A percentile compares a stretch with the other conserved stretches of the same genome.
These are phyloP conservation scores for Melanostigma gelatinosum DNA, from an alignment of 2,113 vertebrate genomes.

Conservation along the genomic window DNA sequence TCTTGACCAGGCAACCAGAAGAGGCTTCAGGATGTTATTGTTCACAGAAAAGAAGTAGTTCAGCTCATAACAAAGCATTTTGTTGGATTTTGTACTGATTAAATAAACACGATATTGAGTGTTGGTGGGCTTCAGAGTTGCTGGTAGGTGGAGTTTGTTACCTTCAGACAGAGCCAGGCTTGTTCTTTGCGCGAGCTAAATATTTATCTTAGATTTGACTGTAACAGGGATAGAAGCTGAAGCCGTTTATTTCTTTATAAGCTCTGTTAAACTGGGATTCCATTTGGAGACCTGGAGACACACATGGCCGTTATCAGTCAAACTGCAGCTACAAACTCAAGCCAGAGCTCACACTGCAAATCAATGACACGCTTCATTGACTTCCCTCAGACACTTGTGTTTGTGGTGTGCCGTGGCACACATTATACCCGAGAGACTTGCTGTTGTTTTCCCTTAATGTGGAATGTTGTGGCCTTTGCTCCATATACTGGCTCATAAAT, in stretches of 20 bases:
- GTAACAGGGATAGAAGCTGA: not conserved
- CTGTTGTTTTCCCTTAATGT: slow-evolving; percentile 43
- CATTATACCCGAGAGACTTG: slow-evolving; percentile 35
- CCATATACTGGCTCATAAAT: slow-evolving; percentile 15
- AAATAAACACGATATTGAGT: not conserved
- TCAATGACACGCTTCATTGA: slow-evolving; percentile 72
- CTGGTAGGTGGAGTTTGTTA: not conserved
- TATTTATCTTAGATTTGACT: slow-evolving; percentile 2
- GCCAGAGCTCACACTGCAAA: slow-evolving; percentile 57
- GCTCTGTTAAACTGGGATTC: slow-evolving; percentile 24
- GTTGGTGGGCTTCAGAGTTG: not conserved
- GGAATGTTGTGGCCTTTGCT: slow-evolving; percentile 28
- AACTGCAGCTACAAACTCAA: slow-evolving; percentile 13
- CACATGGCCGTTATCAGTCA: slow-evolving; percentile 52
- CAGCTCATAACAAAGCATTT: not conserved
- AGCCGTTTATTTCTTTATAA: slow-evolving; percentile 11
- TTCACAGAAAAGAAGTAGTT: not conserved
- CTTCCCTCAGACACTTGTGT: slow-evolving; percentile 60
- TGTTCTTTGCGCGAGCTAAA: not conserved
- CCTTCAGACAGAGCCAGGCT: not conserved
- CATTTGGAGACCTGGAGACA: slow-evolving; percentile 19
- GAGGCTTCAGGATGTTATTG: not conserved
- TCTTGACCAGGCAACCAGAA: not conserved
- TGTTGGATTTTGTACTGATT: not conserved
- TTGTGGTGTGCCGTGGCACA: slow-evolving; percentile 33